These are phyloP conservation scores for Ictidomys tridecemlineatus DNA, from an alignment of 2,113 vertebrate species.

Conservation along the genomic window DNA sequence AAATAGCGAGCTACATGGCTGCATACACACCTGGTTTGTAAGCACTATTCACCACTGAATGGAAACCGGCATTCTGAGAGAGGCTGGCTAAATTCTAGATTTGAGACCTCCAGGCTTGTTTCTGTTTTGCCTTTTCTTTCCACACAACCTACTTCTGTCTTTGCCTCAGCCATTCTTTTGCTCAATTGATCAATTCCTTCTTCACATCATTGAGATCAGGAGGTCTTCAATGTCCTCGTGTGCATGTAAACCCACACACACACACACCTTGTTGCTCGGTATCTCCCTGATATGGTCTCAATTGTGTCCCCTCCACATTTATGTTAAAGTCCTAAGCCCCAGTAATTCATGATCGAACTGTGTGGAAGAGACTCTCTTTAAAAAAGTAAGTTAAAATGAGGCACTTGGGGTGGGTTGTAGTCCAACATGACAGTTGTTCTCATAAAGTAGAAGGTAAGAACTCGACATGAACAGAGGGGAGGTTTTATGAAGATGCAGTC, in stretches of 20 bases:
- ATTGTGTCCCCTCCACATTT: not conserved
- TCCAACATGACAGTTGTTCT: not conserved
- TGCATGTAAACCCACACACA: not conserved
- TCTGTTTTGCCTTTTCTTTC: not conserved
- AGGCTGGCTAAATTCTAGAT: not conserved
- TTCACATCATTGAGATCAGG: not conserved
- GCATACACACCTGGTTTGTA: not conserved
- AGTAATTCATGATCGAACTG: not conserved
- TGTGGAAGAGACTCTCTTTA: not conserved
- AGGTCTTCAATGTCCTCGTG: not conserved
- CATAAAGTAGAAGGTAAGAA: not conserved
- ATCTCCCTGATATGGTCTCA: not conserved
- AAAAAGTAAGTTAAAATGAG: slow-evolving; percentile 11
- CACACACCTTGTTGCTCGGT: not conserved
- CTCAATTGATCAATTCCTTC: not conserved
- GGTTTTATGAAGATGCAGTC: not conserved
- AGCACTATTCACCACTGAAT: not conserved
- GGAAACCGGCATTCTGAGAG: not conserved
- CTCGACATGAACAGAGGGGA: not conserved
- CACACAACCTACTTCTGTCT: not conserved
- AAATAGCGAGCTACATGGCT: not conserved
- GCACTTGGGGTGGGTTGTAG: not conserved
- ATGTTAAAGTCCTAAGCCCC: not conserved
- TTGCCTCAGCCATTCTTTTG: not conserved
- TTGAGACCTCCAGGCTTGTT: not conserved